phyloP scores from a whole-genome alignment of 2,113 vertebrate genomes.

The cat (Felis catus) region DNA sequence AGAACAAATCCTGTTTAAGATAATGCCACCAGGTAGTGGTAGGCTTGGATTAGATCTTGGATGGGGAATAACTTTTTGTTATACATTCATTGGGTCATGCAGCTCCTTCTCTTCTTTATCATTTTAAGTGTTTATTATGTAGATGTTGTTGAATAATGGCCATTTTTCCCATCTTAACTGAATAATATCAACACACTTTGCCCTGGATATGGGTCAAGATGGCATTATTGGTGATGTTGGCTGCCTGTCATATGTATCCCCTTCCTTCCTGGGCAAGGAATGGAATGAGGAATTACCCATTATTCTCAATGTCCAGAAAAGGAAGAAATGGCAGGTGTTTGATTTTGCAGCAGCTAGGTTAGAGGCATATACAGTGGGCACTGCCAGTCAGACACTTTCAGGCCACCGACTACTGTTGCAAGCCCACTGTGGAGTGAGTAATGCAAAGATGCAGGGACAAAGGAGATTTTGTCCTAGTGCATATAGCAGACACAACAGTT shows the following conservation, averaged over 20 bases:
- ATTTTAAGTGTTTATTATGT: not conserved
- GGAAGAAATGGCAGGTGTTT: not conserved
- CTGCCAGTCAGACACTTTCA: not conserved
- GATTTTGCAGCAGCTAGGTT: not conserved
- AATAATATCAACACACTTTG: not conserved
- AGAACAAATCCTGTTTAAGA: not conserved
- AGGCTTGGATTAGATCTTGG: not conserved
- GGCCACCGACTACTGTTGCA: not conserved
- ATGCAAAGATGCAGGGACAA: not conserved
- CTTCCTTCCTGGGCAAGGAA: not conserved
- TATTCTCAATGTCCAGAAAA: not conserved
- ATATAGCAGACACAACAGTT: not conserved
- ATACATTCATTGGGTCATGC: not conserved
- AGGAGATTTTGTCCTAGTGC: not conserved
- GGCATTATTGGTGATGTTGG: not conserved
- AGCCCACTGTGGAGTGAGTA: not conserved
- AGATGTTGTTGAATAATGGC: not conserved
- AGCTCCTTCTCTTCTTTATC: not conserved
- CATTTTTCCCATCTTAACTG: not conserved
- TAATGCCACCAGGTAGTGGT: not conserved
- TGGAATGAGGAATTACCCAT: not conserved
- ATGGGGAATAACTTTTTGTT: not conserved
- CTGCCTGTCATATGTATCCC: fast-evolving
- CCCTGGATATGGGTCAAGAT: not conserved
- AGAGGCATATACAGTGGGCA: not conserved